A percentile compares a stretch with the other conserved stretches of the same genome.
Evolutionary conservation across 2,113 vertebrate genomes (phyloP).

Genomic region (Megatriorchis doriae): DNA sequence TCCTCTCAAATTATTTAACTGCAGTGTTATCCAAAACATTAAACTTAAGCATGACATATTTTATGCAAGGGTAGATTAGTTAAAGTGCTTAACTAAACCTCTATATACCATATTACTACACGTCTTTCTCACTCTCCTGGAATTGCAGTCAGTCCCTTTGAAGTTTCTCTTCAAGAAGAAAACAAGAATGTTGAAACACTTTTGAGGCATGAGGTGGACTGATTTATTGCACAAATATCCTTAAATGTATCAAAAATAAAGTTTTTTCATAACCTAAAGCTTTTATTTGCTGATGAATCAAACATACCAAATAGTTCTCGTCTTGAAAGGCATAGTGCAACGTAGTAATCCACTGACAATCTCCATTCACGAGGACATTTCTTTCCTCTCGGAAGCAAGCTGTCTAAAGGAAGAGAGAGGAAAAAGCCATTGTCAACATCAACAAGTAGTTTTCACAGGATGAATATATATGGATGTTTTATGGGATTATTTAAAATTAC

Average conservation of each 20-base stretch:
- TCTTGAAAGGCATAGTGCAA: constrained; percentile 98
- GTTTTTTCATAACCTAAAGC: neutral
- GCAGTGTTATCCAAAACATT: neutral
- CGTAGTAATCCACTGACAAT: constrained; percentile 96
- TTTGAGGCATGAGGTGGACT: neutral
- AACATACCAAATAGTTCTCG: constrained; percentile 90
- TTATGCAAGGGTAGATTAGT: neutral
- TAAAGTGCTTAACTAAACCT: neutral
- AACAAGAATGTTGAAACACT: neutral
- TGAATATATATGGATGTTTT: constrained; percentile 38
- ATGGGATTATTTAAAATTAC: constrained; percentile 43
- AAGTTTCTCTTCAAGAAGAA: constrained; percentile 16
- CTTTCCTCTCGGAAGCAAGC: constrained; percentile 95
- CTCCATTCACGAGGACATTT: constrained; percentile 93
- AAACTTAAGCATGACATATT: neutral
- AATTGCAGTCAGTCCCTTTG: neutral
- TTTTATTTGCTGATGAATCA: neutral
- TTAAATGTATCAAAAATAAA: neutral
- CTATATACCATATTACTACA: neutral
- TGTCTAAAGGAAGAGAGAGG: constrained; percentile 73
- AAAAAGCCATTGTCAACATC: neutral
- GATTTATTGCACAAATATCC: neutral
- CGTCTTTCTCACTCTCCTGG: neutral
- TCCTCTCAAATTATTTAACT: neutral
- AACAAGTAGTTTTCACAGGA: neutral